Evolutionary conservation across 2,888 invertebrate species (phyloP).

Genomic region (Apotomis turbidana): DNA sequence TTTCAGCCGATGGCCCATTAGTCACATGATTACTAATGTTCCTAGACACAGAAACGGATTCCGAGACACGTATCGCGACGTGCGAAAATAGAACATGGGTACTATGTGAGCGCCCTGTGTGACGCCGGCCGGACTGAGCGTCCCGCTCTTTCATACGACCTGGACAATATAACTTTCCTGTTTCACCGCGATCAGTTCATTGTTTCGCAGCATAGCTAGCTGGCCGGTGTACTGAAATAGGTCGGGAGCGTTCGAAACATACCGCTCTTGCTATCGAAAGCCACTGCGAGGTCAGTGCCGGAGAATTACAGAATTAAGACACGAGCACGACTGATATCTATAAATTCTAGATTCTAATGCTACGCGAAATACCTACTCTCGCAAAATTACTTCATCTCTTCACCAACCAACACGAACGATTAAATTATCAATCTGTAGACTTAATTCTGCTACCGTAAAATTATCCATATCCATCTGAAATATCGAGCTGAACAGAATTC

Average conservation of each 20-base stretch:
- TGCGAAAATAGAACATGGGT: constrained; percentile 80
- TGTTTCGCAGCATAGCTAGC: constrained; percentile 77
- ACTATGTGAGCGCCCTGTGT: constrained; percentile 78
- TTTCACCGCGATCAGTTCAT: constrained; percentile 77
- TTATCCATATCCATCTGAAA: constrained; percentile 14
- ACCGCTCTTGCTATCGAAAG: constrained; percentile 78
- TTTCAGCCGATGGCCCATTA: constrained; percentile 70
- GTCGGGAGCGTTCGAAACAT: constrained; percentile 79
- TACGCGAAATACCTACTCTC: constrained; percentile 40
- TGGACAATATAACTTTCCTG: constrained; percentile 70
- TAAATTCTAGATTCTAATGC: constrained; percentile 15
- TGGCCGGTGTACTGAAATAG: constrained; percentile 81
- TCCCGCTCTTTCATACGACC: constrained; percentile 69
- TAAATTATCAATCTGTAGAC: constrained; percentile 27
- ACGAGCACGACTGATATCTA: constrained; percentile 45
- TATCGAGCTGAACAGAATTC: constrained; percentile 6
- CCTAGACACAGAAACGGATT: constrained; percentile 81
- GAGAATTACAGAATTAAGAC: constrained; percentile 58
- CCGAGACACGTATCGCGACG: constrained; percentile 83
- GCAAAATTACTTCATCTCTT: constrained; percentile 53
- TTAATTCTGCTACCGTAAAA: constrained; percentile 19
- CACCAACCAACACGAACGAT: constrained; percentile 47
- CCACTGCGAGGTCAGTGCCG: constrained; percentile 79
- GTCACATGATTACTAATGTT: constrained; percentile 81
- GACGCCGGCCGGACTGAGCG: constrained; percentile 66